Conservation (phyloP, 2,888 invertebrate species). For the Catocala sponsa region DNA sequence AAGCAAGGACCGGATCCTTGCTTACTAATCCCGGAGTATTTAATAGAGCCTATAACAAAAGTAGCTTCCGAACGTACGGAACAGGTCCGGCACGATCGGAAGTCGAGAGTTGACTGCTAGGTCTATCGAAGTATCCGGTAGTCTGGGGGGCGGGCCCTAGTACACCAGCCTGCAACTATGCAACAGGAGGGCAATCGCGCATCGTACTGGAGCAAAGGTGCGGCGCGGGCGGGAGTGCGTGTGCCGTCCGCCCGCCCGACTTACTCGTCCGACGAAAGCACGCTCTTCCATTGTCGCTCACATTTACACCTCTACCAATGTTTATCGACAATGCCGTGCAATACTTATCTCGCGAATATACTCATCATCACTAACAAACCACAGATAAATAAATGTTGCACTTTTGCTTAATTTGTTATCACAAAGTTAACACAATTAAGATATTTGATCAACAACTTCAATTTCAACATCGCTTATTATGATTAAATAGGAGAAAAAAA, state of each 20-base stretch:
- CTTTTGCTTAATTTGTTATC: too few species aligned
- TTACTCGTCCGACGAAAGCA: slow-evolving; percentile 53
- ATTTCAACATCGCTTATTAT: too few species aligned
- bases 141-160: slow-evolving; percentile 63
- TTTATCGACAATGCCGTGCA: too few species aligned
- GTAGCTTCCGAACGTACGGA: background rate
- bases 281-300: slow-evolving; percentile 55
- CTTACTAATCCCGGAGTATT: slow-evolving; percentile 11
- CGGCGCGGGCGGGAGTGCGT: slow-evolving; percentile 63
- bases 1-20: background rate
- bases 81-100: slow-evolving; percentile 50
- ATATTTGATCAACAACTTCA: too few species aligned
- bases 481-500: background rate
- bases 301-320: slow-evolving; percentile 18
- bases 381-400: too few species aligned
- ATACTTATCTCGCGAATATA: too few species aligned
- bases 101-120: slow-evolving; percentile 12
- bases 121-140: slow-evolving; percentile 39
- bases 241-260: slow-evolving; percentile 68
- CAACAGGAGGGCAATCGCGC: slow-evolving; percentile 51
- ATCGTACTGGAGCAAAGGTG: slow-evolving; percentile 43
- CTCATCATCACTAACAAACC: too few species aligned
- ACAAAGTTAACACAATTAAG: too few species aligned
- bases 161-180: slow-evolving; percentile 63
- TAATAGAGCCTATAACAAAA: background rate